Conservation (phyloP, 1,140 invertebrate species). For the Papilio helenus region DNA sequence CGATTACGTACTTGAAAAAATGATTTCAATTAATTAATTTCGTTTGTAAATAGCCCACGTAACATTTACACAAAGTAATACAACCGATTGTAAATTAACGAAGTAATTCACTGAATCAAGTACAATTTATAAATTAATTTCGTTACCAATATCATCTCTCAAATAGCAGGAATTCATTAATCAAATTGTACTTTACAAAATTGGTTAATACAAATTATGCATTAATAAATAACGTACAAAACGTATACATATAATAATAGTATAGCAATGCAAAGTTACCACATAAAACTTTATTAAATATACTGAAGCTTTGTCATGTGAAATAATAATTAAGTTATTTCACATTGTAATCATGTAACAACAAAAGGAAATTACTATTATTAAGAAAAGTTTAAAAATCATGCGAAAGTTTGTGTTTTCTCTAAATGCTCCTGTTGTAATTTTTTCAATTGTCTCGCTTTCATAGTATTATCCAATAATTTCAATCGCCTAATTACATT, state of each 20-base stretch:
- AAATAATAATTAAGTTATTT: too few relatives aligned
- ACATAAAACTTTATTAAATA: not conserved
- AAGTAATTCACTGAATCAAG: not conserved
- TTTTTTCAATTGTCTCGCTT: not conserved
- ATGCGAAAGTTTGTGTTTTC: not conserved
- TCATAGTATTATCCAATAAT: not conserved
- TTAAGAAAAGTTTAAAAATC: too few relatives aligned
- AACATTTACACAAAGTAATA: conserved; percentile 5
- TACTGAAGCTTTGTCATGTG: not conserved
- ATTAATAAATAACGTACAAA: not conserved
- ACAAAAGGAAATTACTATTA: too few relatives aligned
- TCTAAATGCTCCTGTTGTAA: not conserved
- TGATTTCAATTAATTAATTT: not conserved
- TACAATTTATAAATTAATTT: not conserved
- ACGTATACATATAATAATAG: not conserved
- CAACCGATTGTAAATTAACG: not conserved
- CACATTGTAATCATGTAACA: too few relatives aligned
- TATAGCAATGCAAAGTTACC: not conserved
- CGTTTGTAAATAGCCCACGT: not conserved
- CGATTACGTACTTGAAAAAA: conserved; percentile 6
- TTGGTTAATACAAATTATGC: not conserved
- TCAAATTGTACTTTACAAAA: conserved; percentile 10
- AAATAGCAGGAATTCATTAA: not conserved
- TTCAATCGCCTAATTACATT: not conserved
- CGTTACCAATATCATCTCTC: not conserved